Evolutionary conservation across 2,797 vertebrate genomes (phyloP), one percentile per base, ranked within the genome.

Genomic region (Arnoldichthys spilopterus): DNA sequence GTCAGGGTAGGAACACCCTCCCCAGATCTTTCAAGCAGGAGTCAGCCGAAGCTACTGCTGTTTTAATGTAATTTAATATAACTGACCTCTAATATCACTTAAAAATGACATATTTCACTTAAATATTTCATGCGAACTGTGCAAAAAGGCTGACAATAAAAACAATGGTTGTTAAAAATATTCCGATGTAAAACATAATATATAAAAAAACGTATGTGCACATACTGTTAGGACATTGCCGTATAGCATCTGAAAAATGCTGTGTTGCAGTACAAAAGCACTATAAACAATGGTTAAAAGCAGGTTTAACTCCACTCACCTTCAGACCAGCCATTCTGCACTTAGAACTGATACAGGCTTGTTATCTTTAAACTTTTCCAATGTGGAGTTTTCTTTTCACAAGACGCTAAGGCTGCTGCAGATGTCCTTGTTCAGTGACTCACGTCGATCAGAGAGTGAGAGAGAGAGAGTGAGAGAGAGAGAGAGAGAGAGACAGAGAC

Each of bases 251-350:
- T 24, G 16, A 61, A 4, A 9, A 37, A 37, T 37, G 34, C 34
- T 8, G n/a, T 47, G 40, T 8, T 15, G 13, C 24, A 24, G 8
- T 45, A 26, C 26, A 47, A 45, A 2, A 18, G 1, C 37, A 45
- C 4, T 24, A 12, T 22, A 18, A 24, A 7, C 11, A 47, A 28
- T 4, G 7, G 30, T 13, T 40, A 32, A 53, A 53, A n/a, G 26
- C 18, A 34, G 18, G 5, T 3, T 11, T 18, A 74, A 30, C 59
- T 30, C 37, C n/a, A 16, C 89, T 91, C 90, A 94, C 93, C 93
- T 94, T 90, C 5, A 94, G 86, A 85, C 85, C 91, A 49, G 91
- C 85, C 94, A 94, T 94, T 24, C 28, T 83, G 40, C 0, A 56
- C 47, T 74, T 63, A 32, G 22, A 53, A 20, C n/a, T 56, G 47